Conservation (phyloP, 2,113 vertebrate genomes). For the Amphiprion percula region DNA sequence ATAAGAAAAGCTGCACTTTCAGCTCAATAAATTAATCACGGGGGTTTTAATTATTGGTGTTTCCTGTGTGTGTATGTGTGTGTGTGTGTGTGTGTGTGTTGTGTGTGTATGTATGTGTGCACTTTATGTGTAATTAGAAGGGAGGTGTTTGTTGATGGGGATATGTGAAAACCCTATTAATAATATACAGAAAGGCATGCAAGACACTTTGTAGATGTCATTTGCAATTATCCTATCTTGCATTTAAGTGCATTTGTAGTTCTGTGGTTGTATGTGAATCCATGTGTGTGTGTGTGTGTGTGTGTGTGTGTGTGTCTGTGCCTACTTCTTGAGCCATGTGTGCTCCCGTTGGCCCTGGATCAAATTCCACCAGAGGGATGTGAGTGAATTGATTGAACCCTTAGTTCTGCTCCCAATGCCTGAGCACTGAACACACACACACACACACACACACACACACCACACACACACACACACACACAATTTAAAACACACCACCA, state of each 20-base stretch:
- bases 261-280: slow-evolving; percentile 1
- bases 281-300: slow-evolving; percentile 8
- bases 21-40: slow-evolving; percentile 99
- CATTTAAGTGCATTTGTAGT: not conserved
- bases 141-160: slow-evolving; percentile 27
- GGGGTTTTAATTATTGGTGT: slow-evolving; percentile 98
- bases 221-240: not conserved
- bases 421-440: slow-evolving; percentile 5
- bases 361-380: slow-evolving; percentile 39
- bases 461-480: slow-evolving; percentile 6
- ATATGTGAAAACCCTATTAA: slow-evolving; percentile 21
- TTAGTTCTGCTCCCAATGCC: slow-evolving; percentile 17
- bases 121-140: slow-evolving; percentile 43
- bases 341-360: slow-evolving; percentile 3
- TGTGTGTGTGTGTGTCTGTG: not conserved
- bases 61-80: slow-evolving; percentile 53
- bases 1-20: slow-evolving; percentile 96
- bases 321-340: slow-evolving; percentile 10
- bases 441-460: slow-evolving; percentile 6
- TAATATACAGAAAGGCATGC: slow-evolving; percentile 2
- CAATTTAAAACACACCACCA: slow-evolving; percentile 53
- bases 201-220: not conserved
- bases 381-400: slow-evolving; percentile 44
- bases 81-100: slow-evolving; percentile 33
- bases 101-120: not conserved